Evolutionary conservation across 2,113 vertebrate genomes (phyloP).

Genomic region (Cynopterus brachyotis): DNA sequence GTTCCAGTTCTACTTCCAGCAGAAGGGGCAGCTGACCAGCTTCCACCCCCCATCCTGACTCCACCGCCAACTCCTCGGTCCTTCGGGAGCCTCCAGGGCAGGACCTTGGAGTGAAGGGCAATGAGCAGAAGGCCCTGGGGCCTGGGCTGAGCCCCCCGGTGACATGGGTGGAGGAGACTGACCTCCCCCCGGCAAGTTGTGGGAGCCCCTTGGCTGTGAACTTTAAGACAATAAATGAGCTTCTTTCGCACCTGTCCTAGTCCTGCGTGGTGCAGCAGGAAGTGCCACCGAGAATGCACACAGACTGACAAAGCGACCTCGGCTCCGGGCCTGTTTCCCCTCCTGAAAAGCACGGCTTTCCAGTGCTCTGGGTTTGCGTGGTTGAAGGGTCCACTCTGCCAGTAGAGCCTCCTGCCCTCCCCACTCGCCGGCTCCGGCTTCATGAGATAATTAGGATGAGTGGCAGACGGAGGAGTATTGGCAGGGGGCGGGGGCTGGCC

Average conservation of each 20-base stretch:
- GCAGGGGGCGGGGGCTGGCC: neutral
- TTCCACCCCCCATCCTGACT: neutral
- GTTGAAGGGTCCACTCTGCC: neutral
- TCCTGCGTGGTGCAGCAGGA: neutral
- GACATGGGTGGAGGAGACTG: neutral
- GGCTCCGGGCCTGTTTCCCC: neutral
- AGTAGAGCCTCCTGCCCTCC: rapidly evolving
- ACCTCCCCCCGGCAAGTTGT: neutral
- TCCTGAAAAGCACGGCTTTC: neutral
- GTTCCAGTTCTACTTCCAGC: constrained; percentile 91
- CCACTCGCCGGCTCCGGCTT: neutral
- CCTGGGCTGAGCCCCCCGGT: neutral
- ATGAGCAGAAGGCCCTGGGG: neutral
- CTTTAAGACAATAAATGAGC: constrained; percentile 61
- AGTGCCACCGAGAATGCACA: neutral
- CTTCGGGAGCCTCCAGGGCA: constrained; percentile 37
- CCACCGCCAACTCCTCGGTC: neutral
- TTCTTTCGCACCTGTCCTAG: neutral
- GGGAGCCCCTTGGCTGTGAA: neutral
- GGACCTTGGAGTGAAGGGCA: constrained; percentile 41
- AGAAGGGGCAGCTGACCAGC: constrained; percentile 74
- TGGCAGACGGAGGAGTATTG: neutral
- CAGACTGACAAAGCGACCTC: neutral
- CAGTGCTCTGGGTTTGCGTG: neutral
- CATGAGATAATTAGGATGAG: neutral